Evolutionary conservation across 2,888 invertebrate species (phyloP).

Genomic region (Amiota minor): DNA sequence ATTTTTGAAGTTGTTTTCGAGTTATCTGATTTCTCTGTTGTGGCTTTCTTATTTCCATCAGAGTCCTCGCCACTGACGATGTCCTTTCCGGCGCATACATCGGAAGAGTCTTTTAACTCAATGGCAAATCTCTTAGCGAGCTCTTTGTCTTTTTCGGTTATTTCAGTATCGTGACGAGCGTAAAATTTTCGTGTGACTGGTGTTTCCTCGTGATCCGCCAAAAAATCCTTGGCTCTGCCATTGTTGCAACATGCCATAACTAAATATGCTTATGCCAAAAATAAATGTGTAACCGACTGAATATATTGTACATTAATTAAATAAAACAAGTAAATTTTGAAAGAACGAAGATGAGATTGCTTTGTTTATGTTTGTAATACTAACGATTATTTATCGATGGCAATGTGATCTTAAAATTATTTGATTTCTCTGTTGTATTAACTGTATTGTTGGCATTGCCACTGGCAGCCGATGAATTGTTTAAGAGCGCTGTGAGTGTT

Average conservation of each 20-base stretch:
- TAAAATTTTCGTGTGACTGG: constrained; percentile 32
- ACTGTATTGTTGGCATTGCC: constrained; percentile 1
- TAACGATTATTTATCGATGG: neutral
- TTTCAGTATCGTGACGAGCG: constrained; percentile 13
- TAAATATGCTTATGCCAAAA: no score
- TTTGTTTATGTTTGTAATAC: neutral
- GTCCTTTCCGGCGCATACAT: no score
- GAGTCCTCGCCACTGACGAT: no score
- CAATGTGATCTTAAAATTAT: constrained; percentile 32
- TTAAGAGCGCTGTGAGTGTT: constrained; percentile 71
- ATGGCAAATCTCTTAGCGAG: neutral
- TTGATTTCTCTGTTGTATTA: constrained; percentile 15
- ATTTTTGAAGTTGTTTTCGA: no score
- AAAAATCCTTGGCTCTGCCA: constrained; percentile 6
- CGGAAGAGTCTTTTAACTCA: neutral
- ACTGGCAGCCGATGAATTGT: constrained; percentile 55
- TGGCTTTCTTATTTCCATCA: no score
- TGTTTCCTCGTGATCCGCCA: neutral
- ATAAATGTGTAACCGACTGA: no score
- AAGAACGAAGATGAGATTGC: neutral
- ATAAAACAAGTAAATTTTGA: no score
- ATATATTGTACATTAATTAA: no score
- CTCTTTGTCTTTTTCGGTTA: neutral
- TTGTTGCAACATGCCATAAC: neutral
- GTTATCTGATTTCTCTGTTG: no score